phyloP scores from a whole-genome alignment of 2,888 invertebrate species.

The Philereme transversata region DNA sequence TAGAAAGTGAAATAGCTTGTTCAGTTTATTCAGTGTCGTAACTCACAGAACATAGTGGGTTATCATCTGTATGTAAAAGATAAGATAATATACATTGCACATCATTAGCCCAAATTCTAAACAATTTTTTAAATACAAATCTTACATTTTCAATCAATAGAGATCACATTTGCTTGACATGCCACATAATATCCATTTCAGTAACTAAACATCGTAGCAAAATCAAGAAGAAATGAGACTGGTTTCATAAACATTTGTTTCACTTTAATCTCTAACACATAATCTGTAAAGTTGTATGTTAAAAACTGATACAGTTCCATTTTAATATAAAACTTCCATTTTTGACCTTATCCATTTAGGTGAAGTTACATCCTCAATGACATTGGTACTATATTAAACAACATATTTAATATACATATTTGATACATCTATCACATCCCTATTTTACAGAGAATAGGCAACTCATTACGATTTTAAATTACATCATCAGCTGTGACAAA shows the following conservation, averaged over 20 bases:
- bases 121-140: neutral
- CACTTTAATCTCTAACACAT: neutral
- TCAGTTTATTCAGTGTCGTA: conserved; percentile 48
- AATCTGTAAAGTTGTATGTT: neutral
- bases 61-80: conserved; percentile 43
- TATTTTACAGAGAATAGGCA: neutral
- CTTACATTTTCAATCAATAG: neutral
- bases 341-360: neutral
- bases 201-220: neutral
- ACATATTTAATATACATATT: neutral
- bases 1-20: conserved; percentile 47
- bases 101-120: neutral
- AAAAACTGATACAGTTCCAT: neutral
- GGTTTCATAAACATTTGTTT: too few relatives aligned
- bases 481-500: conserved; percentile 24
- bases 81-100: conserved; percentile 27
- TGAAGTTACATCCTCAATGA: neutral
- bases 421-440: conserved; percentile 12
- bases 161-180: conserved; percentile 2
- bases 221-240: neutral
- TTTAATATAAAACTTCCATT: neutral
- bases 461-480: conserved; percentile 13
- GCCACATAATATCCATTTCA: neutral
- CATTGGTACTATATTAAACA: neutral
- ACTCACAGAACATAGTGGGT: conserved; percentile 44